Conservation (phyloP, 30 jellyfish, hydroid and myxozoan species). For the Hydractinia echinata region DNA sequence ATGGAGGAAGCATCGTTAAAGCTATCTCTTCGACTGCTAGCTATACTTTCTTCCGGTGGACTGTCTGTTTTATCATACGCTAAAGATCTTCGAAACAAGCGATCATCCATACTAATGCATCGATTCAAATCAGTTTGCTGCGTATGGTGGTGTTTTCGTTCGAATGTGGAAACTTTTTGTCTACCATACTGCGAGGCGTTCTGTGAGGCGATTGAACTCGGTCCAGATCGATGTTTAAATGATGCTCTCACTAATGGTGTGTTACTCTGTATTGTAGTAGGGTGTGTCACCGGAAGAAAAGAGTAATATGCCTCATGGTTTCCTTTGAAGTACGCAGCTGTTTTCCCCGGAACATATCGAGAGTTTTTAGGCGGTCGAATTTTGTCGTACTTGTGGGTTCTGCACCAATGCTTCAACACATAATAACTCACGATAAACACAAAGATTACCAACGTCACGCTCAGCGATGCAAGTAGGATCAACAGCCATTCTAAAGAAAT, state of each 20-base stretch:
- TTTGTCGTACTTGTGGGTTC: conserved; percentile 18
- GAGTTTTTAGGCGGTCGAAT: conserved; percentile 8
- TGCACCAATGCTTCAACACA: conserved; percentile 12
- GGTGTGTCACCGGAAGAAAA: conserved; percentile 28
- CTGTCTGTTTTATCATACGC: conserved; percentile 28
- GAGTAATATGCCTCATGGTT: neutral
- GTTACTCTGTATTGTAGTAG: conserved; percentile 7
- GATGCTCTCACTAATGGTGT: neutral
- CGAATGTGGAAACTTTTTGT: neutral
- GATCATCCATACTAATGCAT: conserved; percentile 46
- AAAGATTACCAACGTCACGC: neutral
- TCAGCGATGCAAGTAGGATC: neutral
- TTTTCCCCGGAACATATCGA: conserved; percentile 18
- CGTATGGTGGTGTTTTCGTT: conserved; percentile 26
- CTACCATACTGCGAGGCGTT: conserved; percentile 9
- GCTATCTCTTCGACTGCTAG: conserved; percentile 74
- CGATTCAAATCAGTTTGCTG: conserved; percentile 43
- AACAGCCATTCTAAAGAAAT: neutral
- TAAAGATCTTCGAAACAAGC: conserved; percentile 21
- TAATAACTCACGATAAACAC: neutral
- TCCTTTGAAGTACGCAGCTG: conserved; percentile 19
- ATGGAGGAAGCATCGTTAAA: conserved; percentile 21
- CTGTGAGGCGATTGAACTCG: neutral
- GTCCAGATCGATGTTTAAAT: neutral
- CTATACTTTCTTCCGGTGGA: conserved; percentile 40